Conservation (phyloP, 2,797 vertebrate species). For the Sebastes wilsoni region DNA sequence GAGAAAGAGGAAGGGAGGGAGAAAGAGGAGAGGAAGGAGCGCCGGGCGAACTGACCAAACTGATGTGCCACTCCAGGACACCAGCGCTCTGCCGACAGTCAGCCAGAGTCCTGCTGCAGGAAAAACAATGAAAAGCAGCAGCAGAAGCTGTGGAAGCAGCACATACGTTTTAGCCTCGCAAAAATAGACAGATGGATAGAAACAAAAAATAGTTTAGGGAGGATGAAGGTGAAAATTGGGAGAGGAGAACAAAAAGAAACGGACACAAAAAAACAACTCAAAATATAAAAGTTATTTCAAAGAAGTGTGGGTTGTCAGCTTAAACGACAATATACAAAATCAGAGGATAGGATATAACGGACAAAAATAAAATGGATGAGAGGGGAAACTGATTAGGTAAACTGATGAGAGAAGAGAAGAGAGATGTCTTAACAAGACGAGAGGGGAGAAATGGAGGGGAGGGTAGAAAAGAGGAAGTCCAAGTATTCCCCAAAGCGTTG, state of each 20-base stretch:
- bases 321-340: neutral
- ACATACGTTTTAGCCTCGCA: neutral
- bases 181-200: neutral
- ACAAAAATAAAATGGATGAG: neutral
- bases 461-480: constrained; percentile 34
- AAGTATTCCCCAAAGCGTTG: constrained; percentile 61
- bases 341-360: neutral
- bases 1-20: constrained; percentile 66
- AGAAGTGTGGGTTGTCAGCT: neutral
- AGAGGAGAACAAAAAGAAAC: neutral
- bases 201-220: neutral
- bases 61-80: constrained; percentile 86
- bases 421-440: neutral
- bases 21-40: constrained; percentile 70
- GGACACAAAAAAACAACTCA: neutral
- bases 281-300: neutral
- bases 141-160: constrained; percentile 3
- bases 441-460: neutral
- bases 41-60: constrained; percentile 85
- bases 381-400: neutral
- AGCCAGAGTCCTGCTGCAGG: constrained; percentile 38
- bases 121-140: constrained; percentile 42
- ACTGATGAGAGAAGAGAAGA: neutral
- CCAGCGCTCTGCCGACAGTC: constrained; percentile 50
- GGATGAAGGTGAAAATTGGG: neutral